phyloP scores from a whole-genome alignment of 2,888 invertebrate genomes.

The Eumerus sabulonum region DNA sequence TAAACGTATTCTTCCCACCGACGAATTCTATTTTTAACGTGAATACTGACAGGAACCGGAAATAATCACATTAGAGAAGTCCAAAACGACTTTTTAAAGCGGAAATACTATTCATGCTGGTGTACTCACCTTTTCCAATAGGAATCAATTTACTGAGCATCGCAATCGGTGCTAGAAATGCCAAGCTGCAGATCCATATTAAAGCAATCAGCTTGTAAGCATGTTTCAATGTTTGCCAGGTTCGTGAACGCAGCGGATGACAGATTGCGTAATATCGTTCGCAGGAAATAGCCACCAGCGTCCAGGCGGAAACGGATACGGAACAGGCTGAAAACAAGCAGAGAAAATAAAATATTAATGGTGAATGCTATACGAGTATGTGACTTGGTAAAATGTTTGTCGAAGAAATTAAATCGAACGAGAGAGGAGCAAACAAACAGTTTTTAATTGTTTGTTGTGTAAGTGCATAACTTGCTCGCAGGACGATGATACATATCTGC shows the following conservation, averaged over 20 bases:
- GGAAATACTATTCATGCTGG: too few relatives aligned
- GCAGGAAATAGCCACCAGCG: constrained; percentile 85
- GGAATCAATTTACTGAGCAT: constrained; percentile 80
- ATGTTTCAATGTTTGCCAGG: constrained; percentile 86
- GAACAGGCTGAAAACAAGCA: constrained; percentile 81
- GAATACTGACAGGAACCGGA: too few relatives aligned
- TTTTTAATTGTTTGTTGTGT: too few relatives aligned
- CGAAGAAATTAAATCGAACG: too few relatives aligned
- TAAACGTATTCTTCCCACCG: too few relatives aligned
- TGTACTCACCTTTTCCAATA: constrained; percentile 74
- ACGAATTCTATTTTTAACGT: too few relatives aligned
- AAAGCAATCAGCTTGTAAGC: constrained; percentile 83
- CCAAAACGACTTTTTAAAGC: too few relatives aligned
- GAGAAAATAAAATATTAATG: background rate
- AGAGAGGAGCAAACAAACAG: too few relatives aligned
- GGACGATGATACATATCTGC: too few relatives aligned
- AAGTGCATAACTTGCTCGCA: too few relatives aligned
- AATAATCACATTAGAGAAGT: too few relatives aligned
- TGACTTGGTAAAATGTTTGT: too few relatives aligned
- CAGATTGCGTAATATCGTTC: constrained; percentile 88
- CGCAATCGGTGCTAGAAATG: constrained; percentile 83
- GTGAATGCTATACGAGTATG: background rate
- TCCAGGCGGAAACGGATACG: constrained; percentile 87
- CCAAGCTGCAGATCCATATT: constrained; percentile 82
- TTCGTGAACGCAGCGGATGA: constrained; percentile 84